These are phyloP conservation scores for Arizona elegans DNA, from an alignment of 2,113 vertebrate species.

Conservation along the genomic window DNA sequence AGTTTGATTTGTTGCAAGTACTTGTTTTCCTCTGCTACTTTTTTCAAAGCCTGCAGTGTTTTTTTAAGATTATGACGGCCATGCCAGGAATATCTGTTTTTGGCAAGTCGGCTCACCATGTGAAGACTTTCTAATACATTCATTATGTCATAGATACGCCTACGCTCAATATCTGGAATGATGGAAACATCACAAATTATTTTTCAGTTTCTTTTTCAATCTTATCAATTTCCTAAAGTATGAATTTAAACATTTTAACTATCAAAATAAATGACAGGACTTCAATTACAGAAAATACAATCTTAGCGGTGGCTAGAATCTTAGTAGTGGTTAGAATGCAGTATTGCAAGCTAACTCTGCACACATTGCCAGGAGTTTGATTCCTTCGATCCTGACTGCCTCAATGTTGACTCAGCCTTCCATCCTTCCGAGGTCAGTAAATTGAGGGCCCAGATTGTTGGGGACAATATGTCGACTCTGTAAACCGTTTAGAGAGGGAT, in stretches of 20 bases:
- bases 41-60: constrained; percentile 84
- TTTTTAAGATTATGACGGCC: constrained; percentile 82
- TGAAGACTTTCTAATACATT: constrained; percentile 95
- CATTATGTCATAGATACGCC: constrained; percentile 96
- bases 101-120: constrained; percentile 95
- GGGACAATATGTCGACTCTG: too few relatives aligned
- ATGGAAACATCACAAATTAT: neutral
- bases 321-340: too few relatives aligned
- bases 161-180: constrained; percentile 82
- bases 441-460: too few relatives aligned
- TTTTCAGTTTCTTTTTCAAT: neutral
- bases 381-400: too few relatives aligned
- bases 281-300: too few relatives aligned
- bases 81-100: constrained; percentile 92
- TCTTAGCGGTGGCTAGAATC: too few relatives aligned
- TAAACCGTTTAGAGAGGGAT: too few relatives aligned
- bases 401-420: too few relatives aligned
- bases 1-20: constrained; percentile 86
- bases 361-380: too few relatives aligned
- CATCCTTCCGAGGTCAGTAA: too few relatives aligned
- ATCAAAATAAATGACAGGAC: neutral
- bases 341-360: too few relatives aligned
- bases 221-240: neutral
- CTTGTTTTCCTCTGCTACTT: constrained; percentile 80
- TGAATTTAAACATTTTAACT: neutral